phyloP scores from a whole-genome alignment of 2,888 invertebrate genomes.

The Osedax frankpressi region DNA sequence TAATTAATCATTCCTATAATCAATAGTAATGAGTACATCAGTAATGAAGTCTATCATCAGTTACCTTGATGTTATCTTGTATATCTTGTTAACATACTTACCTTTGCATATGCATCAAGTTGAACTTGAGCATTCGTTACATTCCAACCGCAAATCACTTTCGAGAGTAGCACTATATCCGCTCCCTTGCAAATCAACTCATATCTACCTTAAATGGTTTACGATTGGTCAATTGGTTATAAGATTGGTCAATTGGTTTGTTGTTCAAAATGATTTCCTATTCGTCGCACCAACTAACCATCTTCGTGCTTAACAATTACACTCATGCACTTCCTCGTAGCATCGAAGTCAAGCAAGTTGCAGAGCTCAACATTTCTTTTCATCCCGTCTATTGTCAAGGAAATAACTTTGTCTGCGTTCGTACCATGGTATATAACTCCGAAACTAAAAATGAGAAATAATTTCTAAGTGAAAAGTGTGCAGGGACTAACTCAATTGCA shows the following conservation, averaged over 20 bases:
- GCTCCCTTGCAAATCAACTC: conserved; percentile 71
- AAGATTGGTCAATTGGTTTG: too few species aligned
- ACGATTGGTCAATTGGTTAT: too few species aligned
- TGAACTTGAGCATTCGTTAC: conserved; percentile 42
- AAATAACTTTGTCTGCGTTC: conserved; percentile 42
- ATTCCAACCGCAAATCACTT: conserved; percentile 47
- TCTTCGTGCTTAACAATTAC: conserved; percentile 55
- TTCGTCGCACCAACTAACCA: too few species aligned
- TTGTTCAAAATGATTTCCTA: too few species aligned
- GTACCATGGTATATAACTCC: conserved; percentile 51
- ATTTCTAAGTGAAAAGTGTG: too few species aligned
- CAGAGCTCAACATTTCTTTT: conserved; percentile 49
- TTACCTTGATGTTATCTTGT: too few species aligned
- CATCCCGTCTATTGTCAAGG: conserved; percentile 46
- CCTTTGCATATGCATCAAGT: conserved; percentile 52
- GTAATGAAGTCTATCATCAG: too few species aligned
- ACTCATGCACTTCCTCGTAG: conserved; percentile 76
- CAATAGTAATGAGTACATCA: too few species aligned
- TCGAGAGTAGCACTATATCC: conserved; percentile 62
- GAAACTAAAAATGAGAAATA: conserved; percentile 41
- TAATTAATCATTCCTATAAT: too few species aligned
- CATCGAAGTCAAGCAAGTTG: conserved; percentile 73
- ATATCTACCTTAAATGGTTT: conserved; percentile 49
- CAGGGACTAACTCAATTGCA: too few species aligned
- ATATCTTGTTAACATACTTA: conserved; percentile 40